Evolutionary conservation across 2,797 vertebrate genomes (phyloP).

Genomic region (Enteromius unitaeniatus): DNA sequence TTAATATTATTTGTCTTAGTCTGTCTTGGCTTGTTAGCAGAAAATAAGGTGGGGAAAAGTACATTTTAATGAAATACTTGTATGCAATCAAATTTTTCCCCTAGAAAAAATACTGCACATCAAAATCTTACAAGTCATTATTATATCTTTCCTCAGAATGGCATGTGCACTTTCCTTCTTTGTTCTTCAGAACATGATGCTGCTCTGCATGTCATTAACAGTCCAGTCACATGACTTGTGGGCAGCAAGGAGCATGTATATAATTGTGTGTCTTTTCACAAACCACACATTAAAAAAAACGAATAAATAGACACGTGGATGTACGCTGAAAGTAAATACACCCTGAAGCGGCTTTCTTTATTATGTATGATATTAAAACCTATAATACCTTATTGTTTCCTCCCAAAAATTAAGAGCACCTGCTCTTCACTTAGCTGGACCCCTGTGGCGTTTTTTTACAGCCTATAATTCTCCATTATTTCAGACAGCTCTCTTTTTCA

Average conservation of each 20-base stretch:
- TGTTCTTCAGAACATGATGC: constrained; percentile 37
- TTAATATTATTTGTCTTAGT: neutral
- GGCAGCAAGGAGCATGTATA: constrained; percentile 44
- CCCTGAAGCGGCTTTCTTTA: constrained; percentile 28
- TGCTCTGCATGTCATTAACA: constrained; percentile 39
- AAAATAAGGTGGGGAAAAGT: neutral
- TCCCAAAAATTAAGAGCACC: constrained; percentile 45
- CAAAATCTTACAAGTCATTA: neutral
- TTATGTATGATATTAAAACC: constrained; percentile 18
- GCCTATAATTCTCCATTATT: constrained; percentile 19
- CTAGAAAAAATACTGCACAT: neutral
- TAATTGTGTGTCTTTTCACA: constrained; percentile 35
- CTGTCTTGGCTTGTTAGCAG: neutral
- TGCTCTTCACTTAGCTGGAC: constrained; percentile 49
- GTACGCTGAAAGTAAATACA: neutral
- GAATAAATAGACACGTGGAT: constrained; percentile 28
- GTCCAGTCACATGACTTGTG: constrained; percentile 52
- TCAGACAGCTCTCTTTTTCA: constrained; percentile 10
- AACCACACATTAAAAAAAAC: constrained; percentile 9
- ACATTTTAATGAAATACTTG: neutral
- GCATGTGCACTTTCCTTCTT: neutral
- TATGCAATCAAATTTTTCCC: neutral
- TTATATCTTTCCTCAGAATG: neutral
- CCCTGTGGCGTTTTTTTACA: constrained; percentile 28
- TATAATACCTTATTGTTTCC: constrained; percentile 13